Percentiles rank a stretch among this genome's conserved stretches.
Evolutionary conservation across 2,888 invertebrate genomes (phyloP).

Genomic region (Phaedon cochleariae): DNA sequence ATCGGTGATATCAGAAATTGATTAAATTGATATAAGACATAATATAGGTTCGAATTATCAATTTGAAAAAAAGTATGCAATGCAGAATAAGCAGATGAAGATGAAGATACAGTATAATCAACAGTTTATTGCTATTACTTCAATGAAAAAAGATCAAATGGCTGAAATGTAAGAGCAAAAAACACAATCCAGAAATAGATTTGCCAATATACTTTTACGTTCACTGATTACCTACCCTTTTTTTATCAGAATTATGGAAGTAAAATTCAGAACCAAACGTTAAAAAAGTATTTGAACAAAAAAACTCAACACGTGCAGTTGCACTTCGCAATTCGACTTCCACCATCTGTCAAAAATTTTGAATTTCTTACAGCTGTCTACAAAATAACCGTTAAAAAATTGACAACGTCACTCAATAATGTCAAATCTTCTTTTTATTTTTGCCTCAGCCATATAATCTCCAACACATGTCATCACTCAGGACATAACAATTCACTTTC

Average conservation of each 20-base stretch:
- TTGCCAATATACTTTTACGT: not conserved
- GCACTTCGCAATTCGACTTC: not conserved
- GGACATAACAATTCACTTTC: too few species aligned
- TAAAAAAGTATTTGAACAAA: not conserved
- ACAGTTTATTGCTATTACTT: not conserved
- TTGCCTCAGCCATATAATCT: too few species aligned
- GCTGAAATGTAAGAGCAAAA: not conserved
- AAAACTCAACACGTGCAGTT: constrained; percentile 12
- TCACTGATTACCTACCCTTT: not conserved
- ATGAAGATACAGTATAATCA: not conserved
- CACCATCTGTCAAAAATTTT: not conserved
- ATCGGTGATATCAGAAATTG: too few species aligned
- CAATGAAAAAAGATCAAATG: not conserved
- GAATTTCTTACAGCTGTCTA: not conserved
- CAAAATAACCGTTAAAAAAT: not conserved
- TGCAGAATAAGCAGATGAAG: not conserved
- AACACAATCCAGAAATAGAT: not conserved
- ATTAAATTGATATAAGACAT: too few species aligned
- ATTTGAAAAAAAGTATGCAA: not conserved
- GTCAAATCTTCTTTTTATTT: too few species aligned
- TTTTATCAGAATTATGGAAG: not conserved
- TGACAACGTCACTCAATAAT: too few species aligned
- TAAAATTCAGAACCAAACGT: not conserved
- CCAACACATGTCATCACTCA: too few species aligned
- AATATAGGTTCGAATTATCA: not conserved